phyloP scores from a whole-genome alignment of 1,140 invertebrate genomes.

The Diorhabda elongata region DNA sequence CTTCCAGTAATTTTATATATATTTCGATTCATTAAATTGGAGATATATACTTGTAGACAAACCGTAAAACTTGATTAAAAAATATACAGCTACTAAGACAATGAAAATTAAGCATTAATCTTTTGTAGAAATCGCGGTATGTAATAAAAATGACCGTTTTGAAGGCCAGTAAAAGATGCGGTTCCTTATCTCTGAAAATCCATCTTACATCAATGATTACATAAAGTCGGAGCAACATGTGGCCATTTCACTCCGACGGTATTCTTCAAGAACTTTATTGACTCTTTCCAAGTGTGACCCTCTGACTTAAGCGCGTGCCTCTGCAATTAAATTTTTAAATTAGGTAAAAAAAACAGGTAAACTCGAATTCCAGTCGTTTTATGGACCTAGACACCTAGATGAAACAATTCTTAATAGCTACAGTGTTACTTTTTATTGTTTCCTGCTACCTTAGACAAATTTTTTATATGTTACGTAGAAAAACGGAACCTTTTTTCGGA shows the following conservation, averaged over 20 bases:
- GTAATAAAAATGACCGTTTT: conserved; percentile 21
- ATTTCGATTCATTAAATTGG: no score
- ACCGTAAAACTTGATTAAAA: no score
- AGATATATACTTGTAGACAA: no score
- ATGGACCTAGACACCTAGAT: conserved; percentile 2
- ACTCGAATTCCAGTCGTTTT: not conserved
- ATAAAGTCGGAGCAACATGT: conserved; percentile 31
- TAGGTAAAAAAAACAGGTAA: conserved; percentile 14
- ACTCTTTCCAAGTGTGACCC: conserved; percentile 15
- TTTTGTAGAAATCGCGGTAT: conserved; percentile 7
- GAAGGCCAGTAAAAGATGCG: conserved; percentile 25
- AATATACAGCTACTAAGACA: no score
- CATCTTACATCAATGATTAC: conserved; percentile 30
- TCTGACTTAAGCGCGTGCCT: conserved; percentile 27
- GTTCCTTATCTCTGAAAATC: conserved; percentile 31
- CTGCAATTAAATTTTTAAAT: conserved; percentile 34
- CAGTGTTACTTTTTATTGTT: conserved; percentile 12
- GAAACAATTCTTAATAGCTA: conserved; percentile 8
- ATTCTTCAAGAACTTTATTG: conserved; percentile 26
- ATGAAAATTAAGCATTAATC: conserved; percentile 11
- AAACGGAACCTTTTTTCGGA: no score
- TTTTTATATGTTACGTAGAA: not conserved
- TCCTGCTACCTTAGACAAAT: not conserved
- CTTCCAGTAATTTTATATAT: no score
- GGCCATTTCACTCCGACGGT: conserved; percentile 23